Evolutionary conservation across 1,140 invertebrate genomes (phyloP).

Genomic region (Adoxophyes honmai): DNA sequence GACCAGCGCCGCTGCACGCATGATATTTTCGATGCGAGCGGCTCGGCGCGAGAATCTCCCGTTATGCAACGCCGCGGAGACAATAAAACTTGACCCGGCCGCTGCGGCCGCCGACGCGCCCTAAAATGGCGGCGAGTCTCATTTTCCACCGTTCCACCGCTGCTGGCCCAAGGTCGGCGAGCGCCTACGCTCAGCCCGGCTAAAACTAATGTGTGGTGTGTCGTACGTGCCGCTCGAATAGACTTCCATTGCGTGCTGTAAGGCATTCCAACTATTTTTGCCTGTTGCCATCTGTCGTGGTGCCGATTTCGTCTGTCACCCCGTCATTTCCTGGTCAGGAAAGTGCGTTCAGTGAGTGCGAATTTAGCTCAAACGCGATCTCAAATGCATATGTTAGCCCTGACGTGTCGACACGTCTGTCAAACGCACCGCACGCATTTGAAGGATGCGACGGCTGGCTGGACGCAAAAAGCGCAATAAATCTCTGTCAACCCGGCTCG

Average conservation of each 20-base stretch:
- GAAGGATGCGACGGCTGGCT: slow-evolving; percentile 32
- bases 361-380: slow-evolving; percentile 23
- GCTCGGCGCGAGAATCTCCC: slow-evolving; percentile 30
- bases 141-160: slow-evolving; percentile 56
- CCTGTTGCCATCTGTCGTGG: slow-evolving; percentile 48
- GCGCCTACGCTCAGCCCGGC: slow-evolving; percentile 67
- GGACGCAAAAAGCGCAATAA: slow-evolving; percentile 48
- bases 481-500: slow-evolving; percentile 39
- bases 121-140: slow-evolving; percentile 72
- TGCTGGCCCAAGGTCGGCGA: slow-evolving; percentile 59
- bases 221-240: slow-evolving; percentile 59
- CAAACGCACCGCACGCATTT: slow-evolving; percentile 29
- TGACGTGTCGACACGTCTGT: slow-evolving; percentile 17
- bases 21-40: slow-evolving; percentile 53
- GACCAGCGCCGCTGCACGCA: slow-evolving; percentile 27
- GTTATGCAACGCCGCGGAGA: slow-evolving; percentile 69
- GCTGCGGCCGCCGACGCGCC: slow-evolving; percentile 52
- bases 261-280: slow-evolving; percentile 64
- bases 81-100: slow-evolving; percentile 72
- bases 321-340: slow-evolving; percentile 32
- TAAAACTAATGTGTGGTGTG: slow-evolving; percentile 56
- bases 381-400: slow-evolving; percentile 18
- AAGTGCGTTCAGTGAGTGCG: slow-evolving; percentile 33
- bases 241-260: slow-evolving; percentile 60
- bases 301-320: slow-evolving; percentile 31